Evolutionary conservation across 2,888 invertebrate species (phyloP).

Genomic region (Drosophila subsilvestris): DNA sequence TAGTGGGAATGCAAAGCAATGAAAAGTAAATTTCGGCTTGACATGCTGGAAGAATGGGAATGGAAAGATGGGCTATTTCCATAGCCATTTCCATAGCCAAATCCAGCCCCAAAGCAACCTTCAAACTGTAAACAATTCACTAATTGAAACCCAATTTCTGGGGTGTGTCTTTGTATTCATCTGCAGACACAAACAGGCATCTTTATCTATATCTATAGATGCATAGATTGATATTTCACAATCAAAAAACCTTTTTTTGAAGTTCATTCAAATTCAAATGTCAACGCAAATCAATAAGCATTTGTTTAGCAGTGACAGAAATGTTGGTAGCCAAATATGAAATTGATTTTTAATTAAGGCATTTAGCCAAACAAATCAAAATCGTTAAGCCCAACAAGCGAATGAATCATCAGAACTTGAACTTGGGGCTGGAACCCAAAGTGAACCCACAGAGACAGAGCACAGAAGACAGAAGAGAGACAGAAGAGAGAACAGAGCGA

Average conservation of each 20-base stretch:
- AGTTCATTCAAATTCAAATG: constrained; percentile 37
- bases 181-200: background rate
- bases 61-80: too few relatives aligned
- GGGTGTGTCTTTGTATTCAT: background rate
- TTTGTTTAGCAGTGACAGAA: constrained; percentile 41
- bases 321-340: constrained; percentile 71
- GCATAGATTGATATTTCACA: constrained; percentile 10
- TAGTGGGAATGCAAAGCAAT: background rate
- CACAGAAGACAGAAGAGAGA: background rate
- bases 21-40: background rate
- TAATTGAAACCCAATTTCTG: background rate
- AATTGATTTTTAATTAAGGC: constrained; percentile 79
- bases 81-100: background rate
- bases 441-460: constrained; percentile 46
- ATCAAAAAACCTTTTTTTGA: constrained; percentile 15
- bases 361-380: constrained; percentile 62
- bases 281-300: constrained; percentile 30
- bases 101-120: background rate
- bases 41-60: too few relatives aligned
- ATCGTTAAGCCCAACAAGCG: constrained; percentile 17
- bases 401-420: constrained; percentile 67
- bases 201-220: background rate
- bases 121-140: background rate
- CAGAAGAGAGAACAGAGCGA: background rate
- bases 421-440: constrained; percentile 40